Base-by-base conservation (phyloP, 2,888 invertebrate species). In the Lacanobia oleracea region DNA sequence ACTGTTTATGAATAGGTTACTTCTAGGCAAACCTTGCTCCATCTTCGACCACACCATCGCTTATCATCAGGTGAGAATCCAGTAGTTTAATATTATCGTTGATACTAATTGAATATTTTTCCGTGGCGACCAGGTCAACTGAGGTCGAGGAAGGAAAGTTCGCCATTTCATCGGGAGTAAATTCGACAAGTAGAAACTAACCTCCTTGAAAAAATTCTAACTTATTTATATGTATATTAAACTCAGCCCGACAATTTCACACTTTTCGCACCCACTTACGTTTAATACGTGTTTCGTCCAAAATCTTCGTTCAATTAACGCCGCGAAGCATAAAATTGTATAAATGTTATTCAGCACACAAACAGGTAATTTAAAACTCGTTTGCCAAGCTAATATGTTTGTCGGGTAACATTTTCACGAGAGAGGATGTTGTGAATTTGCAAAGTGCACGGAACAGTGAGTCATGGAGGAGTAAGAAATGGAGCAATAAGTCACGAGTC, bases 351-450 rank as follows among this genome's bases (percentile, higher is more conserved):
- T 40, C 60, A 72, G 72, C 77, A 60, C 51, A 60, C 43, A 54
- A 56, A 71, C 56, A 60, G 68, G 70, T 78, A 75, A 82, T 82
- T 82, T 72, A 70, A 77, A 78, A 84, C 85, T 69, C 70, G 78
- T 85, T 85, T 84, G 61, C 21, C 63, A 37, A 48, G 69, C 33
- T 72, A 69, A 74, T 73, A 71, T 67, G 66, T 73, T 74, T 82
- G 83, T 27, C 45, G 65, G 65, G 54, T 53, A 48, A 75, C 63
- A 65, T 74, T 73, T 81, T 68, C 57, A 63, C 56, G 53, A 40
- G 40, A 66, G 72, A 72, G 72, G 67, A 68, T 72, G 64, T 69
- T 75, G 75, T 56, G 69, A 80, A 83, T 80, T 79, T 67, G 75
- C 48, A 51, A 83, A 50, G 66, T 83, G 68, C 75, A 73, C 50